Evolutionary conservation across 1,140 invertebrate genomes (phyloP), one percentile per base, ranked within the genome.

Genomic region (Paralvinella palmiformis): DNA sequence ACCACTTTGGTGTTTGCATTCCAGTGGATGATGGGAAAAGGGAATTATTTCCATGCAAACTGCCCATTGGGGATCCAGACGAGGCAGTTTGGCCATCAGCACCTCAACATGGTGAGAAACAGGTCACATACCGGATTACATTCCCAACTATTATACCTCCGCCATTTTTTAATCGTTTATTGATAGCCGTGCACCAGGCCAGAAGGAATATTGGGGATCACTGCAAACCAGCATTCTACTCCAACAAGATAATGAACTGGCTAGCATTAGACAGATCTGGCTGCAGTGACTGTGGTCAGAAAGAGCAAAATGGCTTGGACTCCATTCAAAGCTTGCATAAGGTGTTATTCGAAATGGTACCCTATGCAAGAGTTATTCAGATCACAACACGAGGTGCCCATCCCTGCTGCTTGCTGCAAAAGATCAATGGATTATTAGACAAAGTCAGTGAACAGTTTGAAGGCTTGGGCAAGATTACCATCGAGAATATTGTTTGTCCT

Each of bases 41-140:
- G 29, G 59, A 66, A 32, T 44, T 66, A 27, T 62, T 66, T 27
- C 64, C 64, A 4, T 63, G 59, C 33, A 66, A 63, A 24, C 53
- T 66, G 24, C 64, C 64, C 10, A 20, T 63, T 36, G 64, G 64
- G 13, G 64, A 66, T 27, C 64, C 64, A 1, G 64, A 66, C 35
- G 50, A 63, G 20, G 31, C n/a, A 17, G 59, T 41, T 5, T 66
- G 64, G 64, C 36, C 64, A 15, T 32, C 31, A 2, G 7, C 27
- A 4, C 64, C 64, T 13, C 17, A 15, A 7, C 48, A 17, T 20
- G 60, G 29, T 1, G 31, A 55, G 36, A 7, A 37, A 15, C 64
- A 66, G 32, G 32, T 66, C 10, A 66, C 64, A 22, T 63, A 63
- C 50, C 20, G 20, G 2, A 24, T 66, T n/a, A 55, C 33, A 3